phyloP scores from a whole-genome alignment of 2,888 invertebrate genomes.

The Agrotis clavis region DNA sequence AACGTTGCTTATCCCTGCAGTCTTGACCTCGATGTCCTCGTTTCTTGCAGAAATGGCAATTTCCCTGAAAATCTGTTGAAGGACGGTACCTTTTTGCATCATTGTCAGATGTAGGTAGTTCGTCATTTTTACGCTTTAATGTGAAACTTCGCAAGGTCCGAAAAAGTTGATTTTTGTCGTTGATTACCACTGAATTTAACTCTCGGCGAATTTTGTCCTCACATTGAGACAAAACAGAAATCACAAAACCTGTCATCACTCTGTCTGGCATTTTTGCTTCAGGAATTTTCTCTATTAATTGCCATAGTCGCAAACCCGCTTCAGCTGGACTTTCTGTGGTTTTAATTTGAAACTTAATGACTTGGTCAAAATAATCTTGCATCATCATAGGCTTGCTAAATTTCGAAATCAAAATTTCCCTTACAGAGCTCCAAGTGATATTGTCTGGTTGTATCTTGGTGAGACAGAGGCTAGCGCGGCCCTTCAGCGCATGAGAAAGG shows the following conservation, averaged over 20 bases:
- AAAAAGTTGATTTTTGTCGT: not conserved
- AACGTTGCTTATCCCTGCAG: not conserved
- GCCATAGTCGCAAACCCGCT: not conserved
- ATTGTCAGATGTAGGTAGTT: no score
- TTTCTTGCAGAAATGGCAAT: not conserved
- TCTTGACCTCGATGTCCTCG: not conserved
- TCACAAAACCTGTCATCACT: not conserved
- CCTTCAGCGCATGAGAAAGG: not conserved
- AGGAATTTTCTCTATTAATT: not conserved
- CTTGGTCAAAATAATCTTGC: not conserved
- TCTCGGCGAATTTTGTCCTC: not conserved
- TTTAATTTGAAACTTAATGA: not conserved
- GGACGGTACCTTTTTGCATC: not conserved
- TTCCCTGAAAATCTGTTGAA: not conserved
- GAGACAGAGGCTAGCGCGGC: not conserved
- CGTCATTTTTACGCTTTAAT: not conserved
- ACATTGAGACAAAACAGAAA: not conserved
- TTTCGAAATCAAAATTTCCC: not conserved
- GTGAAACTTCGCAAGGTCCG: not conserved
- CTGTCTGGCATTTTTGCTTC: not conserved
- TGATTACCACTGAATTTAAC: not conserved
- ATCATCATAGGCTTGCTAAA: not conserved
- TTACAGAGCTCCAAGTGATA: not conserved
- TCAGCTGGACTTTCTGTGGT: not conserved
- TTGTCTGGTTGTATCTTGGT: not conserved